Base-by-base conservation (phyloP, 2,888 invertebrate genomes). In the Tetrapedia diversipes region DNA sequence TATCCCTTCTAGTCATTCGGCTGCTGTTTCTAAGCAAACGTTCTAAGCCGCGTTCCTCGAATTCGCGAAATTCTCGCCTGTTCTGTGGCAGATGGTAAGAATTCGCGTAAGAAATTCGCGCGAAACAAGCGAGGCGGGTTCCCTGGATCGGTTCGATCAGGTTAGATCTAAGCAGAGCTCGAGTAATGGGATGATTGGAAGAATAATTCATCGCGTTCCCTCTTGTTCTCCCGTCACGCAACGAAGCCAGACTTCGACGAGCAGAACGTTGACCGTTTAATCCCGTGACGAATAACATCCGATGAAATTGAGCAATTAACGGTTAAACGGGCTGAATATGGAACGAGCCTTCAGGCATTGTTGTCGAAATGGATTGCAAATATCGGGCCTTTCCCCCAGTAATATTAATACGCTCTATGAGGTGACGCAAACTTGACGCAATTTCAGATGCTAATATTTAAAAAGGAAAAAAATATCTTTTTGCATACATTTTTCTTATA, bases 151-250 rank as follows among this genome's bases (percentile, higher is more conserved):
- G 54, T 53, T 68, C 39, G 51, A 53, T 65, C 56, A 43, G 61
- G 49, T 22, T 47, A 73, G 77, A 78, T 57, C 61, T 71, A 65
- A 67, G 69, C 80, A 68, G 72, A 70, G 69, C 78, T 47, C 32
- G 77, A 65, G 61, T 85, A 89, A 89, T 89, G 76, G 87, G 80
- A 89, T 89, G 89, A 89, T 89, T 89, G 89, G 85, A 45, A 77
- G 85, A 77, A 82, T 86, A 89, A 89, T 89, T 86, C 86, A 82
- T 75, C 74, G 83, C 72, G 81, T 85, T 88, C 85, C 81, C 82
- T 85, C 84, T 85, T 80, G 60, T 78, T 81, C 83, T 72, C 74
- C 71, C 77, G 49, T 57, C 81, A 68, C 79, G 78, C 81, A 81
- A 79, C 64, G 61, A 76, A 73, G 61, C 67, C 67, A 19, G 60